Percentiles rank a stretch among this genome's conserved stretches.
These are phyloP conservation scores for Catocala fraxini DNA, from an alignment of 2,888 invertebrate species.

Conservation along the genomic window DNA sequence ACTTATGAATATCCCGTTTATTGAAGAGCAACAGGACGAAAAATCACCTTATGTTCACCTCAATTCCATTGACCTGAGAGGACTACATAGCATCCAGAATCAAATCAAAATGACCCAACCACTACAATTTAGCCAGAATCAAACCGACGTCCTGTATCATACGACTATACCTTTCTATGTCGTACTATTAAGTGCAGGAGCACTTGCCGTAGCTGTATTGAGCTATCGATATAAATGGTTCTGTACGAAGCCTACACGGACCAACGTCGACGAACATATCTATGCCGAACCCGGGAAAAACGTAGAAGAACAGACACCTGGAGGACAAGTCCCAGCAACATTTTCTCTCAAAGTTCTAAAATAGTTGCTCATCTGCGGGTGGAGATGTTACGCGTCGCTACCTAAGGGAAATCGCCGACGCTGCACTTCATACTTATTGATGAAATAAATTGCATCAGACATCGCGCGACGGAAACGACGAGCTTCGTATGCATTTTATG, in stretches of 20 bases:
- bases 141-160: not conserved
- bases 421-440: no score
- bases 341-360: no score
- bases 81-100: constrained; percentile 3
- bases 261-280: no score
- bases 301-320: no score
- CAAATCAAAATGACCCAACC: not conserved
- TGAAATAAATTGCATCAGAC: no score
- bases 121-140: not conserved
- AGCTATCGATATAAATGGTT: not conserved
- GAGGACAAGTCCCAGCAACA: no score
- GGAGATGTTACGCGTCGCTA: no score
- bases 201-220: not conserved
- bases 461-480: no score
- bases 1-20: not conserved
- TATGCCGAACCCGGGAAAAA: no score
- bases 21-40: not conserved
- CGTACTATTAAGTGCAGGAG: not conserved
- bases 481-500: no score
- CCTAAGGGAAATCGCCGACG: no score
- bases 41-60: not conserved
- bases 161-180: not conserved
- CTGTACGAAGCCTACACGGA: not conserved
- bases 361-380: no score
- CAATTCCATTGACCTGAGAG: not conserved